These are phyloP conservation scores for Pogoniulus pusillus DNA, from an alignment of 2,797 vertebrate genomes.

Conservation along the genomic window DNA sequence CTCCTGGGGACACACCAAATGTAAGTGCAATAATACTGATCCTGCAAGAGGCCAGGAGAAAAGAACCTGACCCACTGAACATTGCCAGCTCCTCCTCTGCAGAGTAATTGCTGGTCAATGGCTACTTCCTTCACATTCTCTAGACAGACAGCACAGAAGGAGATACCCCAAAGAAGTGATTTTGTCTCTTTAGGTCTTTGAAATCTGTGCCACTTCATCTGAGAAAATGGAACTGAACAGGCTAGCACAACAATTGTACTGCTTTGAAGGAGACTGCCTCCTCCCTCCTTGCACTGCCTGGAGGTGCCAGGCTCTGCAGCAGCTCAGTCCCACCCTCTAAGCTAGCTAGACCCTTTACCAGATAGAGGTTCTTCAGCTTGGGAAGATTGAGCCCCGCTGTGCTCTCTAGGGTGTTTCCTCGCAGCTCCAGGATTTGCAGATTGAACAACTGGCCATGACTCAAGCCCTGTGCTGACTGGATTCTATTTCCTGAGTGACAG, in stretches of 20 bases:
- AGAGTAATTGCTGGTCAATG: background rate
- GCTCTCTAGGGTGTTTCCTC: conserved; percentile 84
- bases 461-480: conserved; percentile 77
- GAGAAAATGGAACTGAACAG: background rate
- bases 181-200: background rate
- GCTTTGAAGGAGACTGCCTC: background rate
- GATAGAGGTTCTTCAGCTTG: conserved; percentile 84
- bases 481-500: conserved; percentile 82
- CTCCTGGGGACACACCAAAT: fast-evolving
- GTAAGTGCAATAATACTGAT: background rate
- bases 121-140: background rate
- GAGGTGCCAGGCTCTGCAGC: background rate
- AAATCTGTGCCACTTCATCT: background rate
- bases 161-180: background rate
- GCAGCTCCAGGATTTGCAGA: conserved; percentile 87
- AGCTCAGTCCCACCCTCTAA: background rate
- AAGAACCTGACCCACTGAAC: background rate
- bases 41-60: background rate
- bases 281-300: background rate
- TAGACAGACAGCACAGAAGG: background rate
- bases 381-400: conserved; percentile 86
- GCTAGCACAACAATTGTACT: background rate
- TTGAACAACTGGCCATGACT: conserved; percentile 77
- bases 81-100: background rate
- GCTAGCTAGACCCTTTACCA: conserved; percentile 78